Evolutionary conservation across 2,888 invertebrate genomes (phyloP).

Genomic region (Malthinus seriepunctatus): DNA sequence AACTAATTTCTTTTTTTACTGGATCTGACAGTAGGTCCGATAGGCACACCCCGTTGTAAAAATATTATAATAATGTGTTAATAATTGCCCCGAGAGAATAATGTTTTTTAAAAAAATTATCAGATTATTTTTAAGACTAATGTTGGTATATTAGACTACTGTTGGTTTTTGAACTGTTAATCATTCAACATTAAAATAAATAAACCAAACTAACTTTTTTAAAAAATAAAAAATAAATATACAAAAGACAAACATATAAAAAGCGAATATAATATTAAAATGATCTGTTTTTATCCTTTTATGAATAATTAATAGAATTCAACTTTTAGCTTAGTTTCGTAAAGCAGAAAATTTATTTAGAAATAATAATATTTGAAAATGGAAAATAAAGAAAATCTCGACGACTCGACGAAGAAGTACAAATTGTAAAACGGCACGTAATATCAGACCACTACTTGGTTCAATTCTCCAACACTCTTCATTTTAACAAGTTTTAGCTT

Average conservation of each 20-base stretch:
- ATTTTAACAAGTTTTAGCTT: slow-evolving; percentile 44
- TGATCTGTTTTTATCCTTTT: not conserved
- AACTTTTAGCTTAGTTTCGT: not conserved
- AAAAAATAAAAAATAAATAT: not conserved
- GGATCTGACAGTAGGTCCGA: slow-evolving; percentile 53
- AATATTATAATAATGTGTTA: slow-evolving; percentile 56
- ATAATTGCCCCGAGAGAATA: slow-evolving; percentile 53
- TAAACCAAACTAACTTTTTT: not conserved
- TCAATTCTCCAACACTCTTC: slow-evolving; percentile 36
- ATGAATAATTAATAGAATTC: not conserved
- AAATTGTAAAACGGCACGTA: slow-evolving; percentile 27
- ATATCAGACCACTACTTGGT: slow-evolving; percentile 39
- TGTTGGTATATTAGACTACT: slow-evolving; percentile 7
- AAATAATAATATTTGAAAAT: not conserved
- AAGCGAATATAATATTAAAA: too few relatives aligned
- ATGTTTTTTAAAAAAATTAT: slow-evolving; percentile 41
- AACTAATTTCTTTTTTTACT: slow-evolving; percentile 47
- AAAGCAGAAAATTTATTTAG: not conserved
- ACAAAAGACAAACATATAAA: not conserved
- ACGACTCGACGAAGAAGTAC: slow-evolving; percentile 15
- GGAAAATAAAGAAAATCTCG: not conserved
- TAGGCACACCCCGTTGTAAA: slow-evolving; percentile 54
- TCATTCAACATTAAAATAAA: not conserved
- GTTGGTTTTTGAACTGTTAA: not conserved
- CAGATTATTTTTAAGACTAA: slow-evolving; percentile 27